Percentiles rank a stretch among this genome's conserved stretches.
Evolutionary conservation across 2,888 invertebrate species (phyloP).

Genomic region (Tenthredo notha): DNA sequence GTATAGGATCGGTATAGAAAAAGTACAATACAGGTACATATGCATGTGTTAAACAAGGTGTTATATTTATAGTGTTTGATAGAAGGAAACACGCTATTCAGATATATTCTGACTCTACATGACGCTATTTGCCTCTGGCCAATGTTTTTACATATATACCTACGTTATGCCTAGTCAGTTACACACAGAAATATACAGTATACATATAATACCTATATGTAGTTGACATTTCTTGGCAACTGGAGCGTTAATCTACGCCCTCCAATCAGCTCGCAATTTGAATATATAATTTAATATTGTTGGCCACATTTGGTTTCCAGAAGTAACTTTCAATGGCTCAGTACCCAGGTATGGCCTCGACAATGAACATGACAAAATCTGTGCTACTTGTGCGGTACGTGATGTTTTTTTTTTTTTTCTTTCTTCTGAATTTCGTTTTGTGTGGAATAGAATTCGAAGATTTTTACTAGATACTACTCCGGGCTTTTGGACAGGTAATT

Average conservation of each 20-base stretch:
- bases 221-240: conserved; percentile 67
- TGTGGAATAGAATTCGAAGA: neutral
- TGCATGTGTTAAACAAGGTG: conserved; percentile 23
- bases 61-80: conserved; percentile 38
- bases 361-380: conserved; percentile 12
- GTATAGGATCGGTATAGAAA: neutral
- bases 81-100: conserved; percentile 28
- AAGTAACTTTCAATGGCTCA: neutral
- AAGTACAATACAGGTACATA: neutral
- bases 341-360: neutral
- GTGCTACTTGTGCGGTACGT: neutral
- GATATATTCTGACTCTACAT: conserved; percentile 6
- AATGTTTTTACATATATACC: neutral
- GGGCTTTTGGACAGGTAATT: neutral
- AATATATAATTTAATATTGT: conserved; percentile 29
- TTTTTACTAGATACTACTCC: neutral
- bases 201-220: too few relatives aligned
- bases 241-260: conserved; percentile 63
- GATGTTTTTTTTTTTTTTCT: too few relatives aligned
- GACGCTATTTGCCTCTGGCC: neutral
- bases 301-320: neutral
- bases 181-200: neutral
- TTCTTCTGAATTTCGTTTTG: neutral
- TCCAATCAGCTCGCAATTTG: neutral
- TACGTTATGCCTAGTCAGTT: conserved; percentile 13